phyloP scores from a whole-genome alignment of 2,113 vertebrate genomes.

The Nothobranchius furzeri region DNA sequence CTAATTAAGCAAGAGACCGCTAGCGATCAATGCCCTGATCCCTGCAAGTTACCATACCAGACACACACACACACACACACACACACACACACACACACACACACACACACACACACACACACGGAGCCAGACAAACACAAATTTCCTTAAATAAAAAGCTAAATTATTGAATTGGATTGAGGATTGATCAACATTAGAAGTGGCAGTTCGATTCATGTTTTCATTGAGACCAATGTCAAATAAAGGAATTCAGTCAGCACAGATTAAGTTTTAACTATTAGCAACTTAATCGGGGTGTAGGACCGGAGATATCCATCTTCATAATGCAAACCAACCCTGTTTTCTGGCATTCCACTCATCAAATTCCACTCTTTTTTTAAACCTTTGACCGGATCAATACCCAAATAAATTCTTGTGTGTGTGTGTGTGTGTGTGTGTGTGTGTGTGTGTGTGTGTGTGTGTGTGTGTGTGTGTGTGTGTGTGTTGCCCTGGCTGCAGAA shows the following conservation, averaged over 20 bases:
- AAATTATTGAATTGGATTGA: slow-evolving; percentile 82
- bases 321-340: no score
- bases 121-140: slow-evolving; percentile 58
- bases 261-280: slow-evolving; percentile 71
- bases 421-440: no score
- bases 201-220: slow-evolving; percentile 82
- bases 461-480: slow-evolving; percentile 13
- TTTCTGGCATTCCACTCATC: slow-evolving; percentile 7
- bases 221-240: slow-evolving; percentile 79
- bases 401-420: slow-evolving; percentile 67
- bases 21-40: slow-evolving; percentile 73
- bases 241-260: slow-evolving; percentile 80
- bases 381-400: slow-evolving; percentile 82
- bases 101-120: neutral
- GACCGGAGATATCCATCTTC: slow-evolving; percentile 75
- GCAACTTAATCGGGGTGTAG: slow-evolving; percentile 83
- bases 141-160: slow-evolving; percentile 81
- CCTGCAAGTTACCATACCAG: slow-evolving; percentile 39
- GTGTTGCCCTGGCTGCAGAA: neutral
- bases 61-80: slow-evolving; percentile 1
- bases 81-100: no score
- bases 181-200: slow-evolving; percentile 84
- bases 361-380: slow-evolving; percentile 70
- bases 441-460: no score
- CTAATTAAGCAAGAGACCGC: slow-evolving; percentile 79